Evolutionary conservation across 2,797 vertebrate genomes (phyloP).

Genomic region (Bothrops alternatus): DNA sequence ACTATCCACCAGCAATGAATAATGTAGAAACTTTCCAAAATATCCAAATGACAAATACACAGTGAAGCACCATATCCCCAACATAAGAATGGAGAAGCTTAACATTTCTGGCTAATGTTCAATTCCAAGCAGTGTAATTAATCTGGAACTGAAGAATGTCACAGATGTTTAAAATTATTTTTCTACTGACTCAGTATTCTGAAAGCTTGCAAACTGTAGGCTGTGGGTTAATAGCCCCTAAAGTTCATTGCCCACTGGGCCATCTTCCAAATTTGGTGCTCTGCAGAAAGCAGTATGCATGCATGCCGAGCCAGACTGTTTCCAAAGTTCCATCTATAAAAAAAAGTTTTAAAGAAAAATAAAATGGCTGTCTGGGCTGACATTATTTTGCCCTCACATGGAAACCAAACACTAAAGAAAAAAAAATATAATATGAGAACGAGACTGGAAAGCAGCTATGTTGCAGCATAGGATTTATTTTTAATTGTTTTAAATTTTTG

Average conservation of each 20-base stretch:
- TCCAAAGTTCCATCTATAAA: slow-evolving; percentile 47
- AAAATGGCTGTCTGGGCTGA: slow-evolving; percentile 45
- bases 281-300: slow-evolving; percentile 58
- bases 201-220: slow-evolving; percentile 73
- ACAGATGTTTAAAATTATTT: slow-evolving; percentile 80
- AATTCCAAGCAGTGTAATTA: slow-evolving; percentile 71
- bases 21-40: slow-evolving; percentile 38
- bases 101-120: slow-evolving; percentile 70
- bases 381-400: slow-evolving; percentile 35
- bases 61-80: slow-evolving; percentile 60
- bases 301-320: slow-evolving; percentile 58
- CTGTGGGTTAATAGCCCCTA: slow-evolving; percentile 68
- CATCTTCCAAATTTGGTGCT: slow-evolving; percentile 61
- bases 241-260: slow-evolving; percentile 58
- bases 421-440: background rate
- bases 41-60: slow-evolving; percentile 61
- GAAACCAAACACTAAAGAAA: slow-evolving; percentile 37
- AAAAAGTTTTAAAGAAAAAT: slow-evolving; percentile 43
- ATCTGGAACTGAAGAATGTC: slow-evolving; percentile 75
- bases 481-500: background rate
- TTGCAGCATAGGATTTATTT: background rate
- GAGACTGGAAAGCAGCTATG: background rate
- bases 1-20: background rate
- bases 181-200: slow-evolving; percentile 73
- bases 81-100: slow-evolving; percentile 63